These are phyloP conservation scores for Anagrus nilaparvatae DNA, from an alignment of 1,140 invertebrate genomes.

Conservation along the genomic window DNA sequence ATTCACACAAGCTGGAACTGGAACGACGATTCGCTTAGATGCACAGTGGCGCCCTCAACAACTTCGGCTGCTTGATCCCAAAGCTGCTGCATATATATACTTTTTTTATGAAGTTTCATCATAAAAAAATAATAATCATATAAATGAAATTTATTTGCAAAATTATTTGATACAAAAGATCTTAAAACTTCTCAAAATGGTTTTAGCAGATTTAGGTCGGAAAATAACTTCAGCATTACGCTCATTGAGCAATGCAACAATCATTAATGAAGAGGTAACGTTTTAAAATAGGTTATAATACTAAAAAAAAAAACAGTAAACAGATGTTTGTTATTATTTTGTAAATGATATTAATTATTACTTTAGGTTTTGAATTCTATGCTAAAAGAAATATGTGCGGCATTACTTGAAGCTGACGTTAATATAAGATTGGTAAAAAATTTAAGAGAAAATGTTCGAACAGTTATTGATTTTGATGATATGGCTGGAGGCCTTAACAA, in stretches of 20 bases:
- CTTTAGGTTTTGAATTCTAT: conserved; percentile 91
- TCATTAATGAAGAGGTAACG: conserved; percentile 95
- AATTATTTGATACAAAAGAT: too few species aligned
- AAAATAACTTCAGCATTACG: conserved; percentile 98
- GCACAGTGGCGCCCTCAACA: too few species aligned
- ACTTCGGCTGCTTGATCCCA: too few species aligned
- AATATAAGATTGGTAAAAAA: conserved; percentile 96
- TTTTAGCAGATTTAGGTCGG: conserved; percentile 98
- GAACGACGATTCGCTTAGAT: too few species aligned
- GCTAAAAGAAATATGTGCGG: conserved; percentile 97
- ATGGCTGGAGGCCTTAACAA: conserved; percentile 99
- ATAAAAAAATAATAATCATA: too few species aligned
- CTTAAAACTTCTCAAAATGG: conserved; percentile 63
- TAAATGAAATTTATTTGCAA: too few species aligned
- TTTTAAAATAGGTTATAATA: conserved; percentile 9
- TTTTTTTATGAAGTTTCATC: too few species aligned
- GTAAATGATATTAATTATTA: conserved; percentile 20
- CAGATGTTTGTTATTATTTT: conserved; percentile 8
- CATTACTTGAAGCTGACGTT: conserved; percentile 96
- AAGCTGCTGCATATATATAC: too few species aligned
- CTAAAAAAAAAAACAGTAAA: neutral
- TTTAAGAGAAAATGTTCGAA: conserved; percentile 94
- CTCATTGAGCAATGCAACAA: conserved; percentile 94
- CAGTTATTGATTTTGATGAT: conserved; percentile 98
- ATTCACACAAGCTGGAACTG: too few species aligned